These are phyloP conservation scores for Calidris pygmaea DNA, from an alignment of 2,113 vertebrate genomes.

Conservation along the genomic window DNA sequence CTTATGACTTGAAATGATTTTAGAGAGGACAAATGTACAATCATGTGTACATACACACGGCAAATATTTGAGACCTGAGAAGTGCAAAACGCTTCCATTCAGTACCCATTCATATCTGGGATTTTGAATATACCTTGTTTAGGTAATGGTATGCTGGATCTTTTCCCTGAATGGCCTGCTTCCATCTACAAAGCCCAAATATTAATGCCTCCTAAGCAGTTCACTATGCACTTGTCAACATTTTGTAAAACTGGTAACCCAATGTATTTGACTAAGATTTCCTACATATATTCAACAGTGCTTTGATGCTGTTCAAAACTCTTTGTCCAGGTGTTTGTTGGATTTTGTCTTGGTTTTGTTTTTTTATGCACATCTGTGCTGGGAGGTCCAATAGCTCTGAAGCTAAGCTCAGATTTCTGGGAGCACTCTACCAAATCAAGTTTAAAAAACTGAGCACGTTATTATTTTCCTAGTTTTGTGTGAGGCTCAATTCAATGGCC, in stretches of 20 bases:
- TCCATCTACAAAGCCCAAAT: not conserved
- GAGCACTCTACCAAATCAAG: no score
- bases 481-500: no score
- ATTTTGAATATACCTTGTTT: not conserved
- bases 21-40: not conserved
- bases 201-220: not conserved
- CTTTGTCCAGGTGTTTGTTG: not conserved
- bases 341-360: not conserved
- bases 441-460: no score
- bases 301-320: not conserved
- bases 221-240: not conserved
- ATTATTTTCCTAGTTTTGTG: no score
- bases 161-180: not conserved
- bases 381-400: no score
- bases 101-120: not conserved
- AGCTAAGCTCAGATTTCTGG: no score
- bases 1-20: not conserved
- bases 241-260: not conserved
- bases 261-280: not conserved
- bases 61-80: not conserved
- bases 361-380: not conserved
- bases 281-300: not conserved
- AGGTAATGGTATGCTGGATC: not conserved
- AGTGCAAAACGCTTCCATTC: not conserved
- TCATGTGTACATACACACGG: fast-evolving